These are phyloP conservation scores for Eunapius fragilis DNA, from an alignment of 37 sponge, comb jelly and placozoan genomes.

Conservation along the genomic window DNA sequence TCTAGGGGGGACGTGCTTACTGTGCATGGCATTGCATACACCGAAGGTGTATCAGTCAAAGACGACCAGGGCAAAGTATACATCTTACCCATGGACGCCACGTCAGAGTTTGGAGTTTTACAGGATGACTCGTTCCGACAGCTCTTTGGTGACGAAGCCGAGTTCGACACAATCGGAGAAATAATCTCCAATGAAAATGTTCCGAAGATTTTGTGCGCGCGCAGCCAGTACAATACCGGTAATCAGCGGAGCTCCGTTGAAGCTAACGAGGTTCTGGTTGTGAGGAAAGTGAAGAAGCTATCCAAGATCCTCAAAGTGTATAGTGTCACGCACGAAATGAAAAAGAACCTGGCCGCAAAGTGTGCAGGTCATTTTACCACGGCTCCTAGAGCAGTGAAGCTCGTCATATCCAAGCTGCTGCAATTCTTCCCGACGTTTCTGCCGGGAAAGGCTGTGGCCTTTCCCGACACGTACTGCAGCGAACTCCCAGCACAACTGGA, in stretches of 20 bases:
- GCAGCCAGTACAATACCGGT: not conserved
- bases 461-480: not conserved
- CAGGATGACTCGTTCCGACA: not conserved
- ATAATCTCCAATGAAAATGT: not conserved
- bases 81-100: not conserved
- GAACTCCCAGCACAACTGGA: not conserved
- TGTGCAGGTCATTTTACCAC: slow-evolving; percentile 54
- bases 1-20: not conserved
- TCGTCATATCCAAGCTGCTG: not conserved
- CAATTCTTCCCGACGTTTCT: not conserved
- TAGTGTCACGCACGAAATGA: slow-evolving; percentile 28
- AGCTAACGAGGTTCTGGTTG: not conserved
- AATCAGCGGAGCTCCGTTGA: not conserved
- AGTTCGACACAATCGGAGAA: slow-evolving; percentile 14
- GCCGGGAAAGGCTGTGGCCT: not conserved
- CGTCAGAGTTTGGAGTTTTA: not conserved
- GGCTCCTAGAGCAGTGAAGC: not conserved
- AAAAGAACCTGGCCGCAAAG: slow-evolving; percentile 40
- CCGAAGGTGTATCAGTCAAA: not conserved
- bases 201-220: not conserved
- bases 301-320: slow-evolving; percentile 1
- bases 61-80: not conserved
- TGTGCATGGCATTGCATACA: not conserved
- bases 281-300: slow-evolving; percentile 33
- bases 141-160: not conserved